Percentiles rank a stretch among this genome's conserved stretches.
phyloP scores from a whole-genome alignment of 1,140 invertebrate genomes.

The Ceratoteleas bidentatus region DNA sequence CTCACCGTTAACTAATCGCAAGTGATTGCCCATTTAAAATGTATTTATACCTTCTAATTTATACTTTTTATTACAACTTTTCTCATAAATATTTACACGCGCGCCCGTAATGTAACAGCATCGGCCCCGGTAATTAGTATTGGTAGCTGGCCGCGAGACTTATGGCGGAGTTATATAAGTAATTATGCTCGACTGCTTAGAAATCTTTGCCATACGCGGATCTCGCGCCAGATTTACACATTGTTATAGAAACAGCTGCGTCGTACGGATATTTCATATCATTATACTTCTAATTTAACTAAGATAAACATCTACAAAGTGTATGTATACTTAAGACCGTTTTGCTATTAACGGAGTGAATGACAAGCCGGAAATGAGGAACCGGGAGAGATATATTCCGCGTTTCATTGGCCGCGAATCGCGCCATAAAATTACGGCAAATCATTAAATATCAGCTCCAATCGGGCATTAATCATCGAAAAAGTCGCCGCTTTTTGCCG shows the following conservation, averaged over 20 bases:
- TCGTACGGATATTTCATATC: conserved; percentile 55
- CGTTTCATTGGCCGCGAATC: conserved; percentile 23
- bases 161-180: conserved; percentile 58
- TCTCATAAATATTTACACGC: conserved; percentile 49
- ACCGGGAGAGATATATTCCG: conserved; percentile 22
- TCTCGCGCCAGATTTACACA: conserved; percentile 42
- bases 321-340: conserved; percentile 31
- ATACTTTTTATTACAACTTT: conserved; percentile 27
- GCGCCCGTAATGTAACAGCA: conserved; percentile 22
- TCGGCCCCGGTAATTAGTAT: conserved; percentile 49
- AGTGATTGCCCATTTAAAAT: conserved; percentile 18
- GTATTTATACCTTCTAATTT: conserved; percentile 29
- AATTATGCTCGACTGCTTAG: conserved; percentile 56
- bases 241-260: conserved; percentile 61
- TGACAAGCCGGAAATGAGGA: conserved; percentile 55
- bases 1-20: conserved; percentile 22
- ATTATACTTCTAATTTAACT: conserved; percentile 57
- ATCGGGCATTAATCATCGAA: conserved; percentile 36
- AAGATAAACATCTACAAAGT: conserved; percentile 57
- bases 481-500: conserved; percentile 4
- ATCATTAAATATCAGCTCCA: conserved; percentile 35
- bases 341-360: conserved; percentile 50
- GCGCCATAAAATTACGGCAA: conserved; percentile 4
- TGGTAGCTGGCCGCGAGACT: conserved; percentile 37
- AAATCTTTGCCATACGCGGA: conserved; percentile 49